phyloP scores from a whole-genome alignment of 1,140 invertebrate species.

The Dreissena polymorpha region DNA sequence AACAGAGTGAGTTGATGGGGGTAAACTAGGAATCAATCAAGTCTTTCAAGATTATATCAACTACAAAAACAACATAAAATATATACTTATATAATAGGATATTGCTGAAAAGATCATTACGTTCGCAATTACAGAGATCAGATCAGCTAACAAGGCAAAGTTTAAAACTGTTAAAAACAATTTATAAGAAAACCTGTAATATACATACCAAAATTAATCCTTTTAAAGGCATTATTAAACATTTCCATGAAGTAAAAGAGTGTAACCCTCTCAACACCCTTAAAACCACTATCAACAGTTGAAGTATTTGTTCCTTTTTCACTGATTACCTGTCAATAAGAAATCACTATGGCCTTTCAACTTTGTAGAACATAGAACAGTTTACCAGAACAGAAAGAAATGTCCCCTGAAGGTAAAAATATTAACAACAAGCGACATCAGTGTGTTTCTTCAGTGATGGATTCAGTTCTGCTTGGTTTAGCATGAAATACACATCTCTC shows the following conservation, averaged over 20 bases:
- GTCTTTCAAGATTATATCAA: background rate
- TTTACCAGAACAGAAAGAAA: conserved; percentile 2
- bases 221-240: conserved; percentile 10
- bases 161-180: conserved; percentile 25
- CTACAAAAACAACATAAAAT: background rate
- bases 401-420: conserved; percentile 49
- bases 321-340: conserved; percentile 37
- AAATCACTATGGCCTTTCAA: conserved; percentile 27
- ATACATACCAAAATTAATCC: background rate
- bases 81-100: too few relatives aligned
- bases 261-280: conserved; percentile 11
- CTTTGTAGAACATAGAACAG: conserved; percentile 22
- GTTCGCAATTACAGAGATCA: too few relatives aligned
- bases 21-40: too few relatives aligned
- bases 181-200: conserved; percentile 18
- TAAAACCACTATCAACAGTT: conserved; percentile 10
- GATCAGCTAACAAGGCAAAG: background rate
- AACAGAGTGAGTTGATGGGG: background rate
- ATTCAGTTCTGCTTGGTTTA: conserved; percentile 48
- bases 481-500: conserved; percentile 38
- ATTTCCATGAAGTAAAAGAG: conserved; percentile 1
- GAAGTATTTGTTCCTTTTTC: conserved; percentile 10
- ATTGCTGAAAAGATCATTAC: background rate
- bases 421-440: conserved; percentile 33
- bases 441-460: conserved; percentile 33